Conservation (phyloP, 2,888 invertebrate genomes). For the Dromius quadrimaculatus region DNA sequence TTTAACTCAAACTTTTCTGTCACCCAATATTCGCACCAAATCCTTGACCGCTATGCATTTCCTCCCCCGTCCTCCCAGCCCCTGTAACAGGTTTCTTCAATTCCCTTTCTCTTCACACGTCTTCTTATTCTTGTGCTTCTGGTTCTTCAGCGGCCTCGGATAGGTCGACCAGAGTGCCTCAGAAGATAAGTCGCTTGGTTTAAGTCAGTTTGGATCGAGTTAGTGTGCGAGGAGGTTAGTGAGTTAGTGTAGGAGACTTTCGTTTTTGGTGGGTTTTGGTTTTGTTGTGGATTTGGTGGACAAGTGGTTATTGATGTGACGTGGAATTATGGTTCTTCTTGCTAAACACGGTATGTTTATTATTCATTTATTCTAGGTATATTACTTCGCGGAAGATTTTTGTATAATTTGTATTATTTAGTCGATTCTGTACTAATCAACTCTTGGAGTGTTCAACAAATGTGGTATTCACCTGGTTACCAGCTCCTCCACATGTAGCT, state of each 20-base stretch:
- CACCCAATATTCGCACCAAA: neutral
- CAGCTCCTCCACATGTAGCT: too few species aligned
- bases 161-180: constrained; percentile 1
- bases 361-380: too few species aligned
- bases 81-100: neutral
- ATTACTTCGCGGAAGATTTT: too few species aligned
- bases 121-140: neutral
- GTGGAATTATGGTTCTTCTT: constrained; percentile 35
- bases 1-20: neutral
- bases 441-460: too few species aligned
- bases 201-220: neutral
- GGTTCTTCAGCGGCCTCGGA: constrained; percentile 1
- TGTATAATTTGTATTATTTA: too few species aligned
- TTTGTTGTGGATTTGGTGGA: neutral
- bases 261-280: neutral
- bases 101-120: neutral
- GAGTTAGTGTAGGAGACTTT: neutral
- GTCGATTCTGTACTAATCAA: too few species aligned
- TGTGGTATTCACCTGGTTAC: too few species aligned
- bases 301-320: neutral
- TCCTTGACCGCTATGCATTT: constrained; percentile 4
- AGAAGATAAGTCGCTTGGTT: neutral
- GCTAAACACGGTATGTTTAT: constrained; percentile 43
- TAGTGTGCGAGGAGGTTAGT: neutral
- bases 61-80: neutral